Base-by-base conservation (phyloP, 2,113 vertebrate species). In the Chaetops frenatus region DNA sequence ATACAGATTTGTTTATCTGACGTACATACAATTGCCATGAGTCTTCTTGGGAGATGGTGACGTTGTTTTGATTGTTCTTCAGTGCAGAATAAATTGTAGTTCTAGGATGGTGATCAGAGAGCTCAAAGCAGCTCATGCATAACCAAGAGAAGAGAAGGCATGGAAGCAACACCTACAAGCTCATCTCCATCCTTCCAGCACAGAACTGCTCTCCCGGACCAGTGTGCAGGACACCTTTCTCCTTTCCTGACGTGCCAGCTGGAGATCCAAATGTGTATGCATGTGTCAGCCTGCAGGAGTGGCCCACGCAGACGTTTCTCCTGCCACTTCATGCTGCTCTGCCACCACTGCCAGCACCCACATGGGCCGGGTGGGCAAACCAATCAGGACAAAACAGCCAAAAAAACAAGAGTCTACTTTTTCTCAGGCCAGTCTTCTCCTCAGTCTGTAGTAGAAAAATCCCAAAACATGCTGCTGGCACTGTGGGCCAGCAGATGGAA, bases 401-500 rank as follows among this genome's bases (percentile, higher is more conserved):
- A 57, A 61, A 65, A 57, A 40, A 57, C 57, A 65, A 29, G 19
- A 61, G 3, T 3, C 0, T 17, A 2, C 6, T 18, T 50, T 61
- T 85, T 20, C 20, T 74, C 19, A 53, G 48, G 44, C 24, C 12
- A 7, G 31, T 45, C 15, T 62, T 10, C 29, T 88, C 48, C 35
- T 66, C 44, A 72, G 23, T 17, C 42, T 17, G 22, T n/a, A 85
- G 31, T 0, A 23, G 12, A 70, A 35, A 81, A 78, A 38, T 57
- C 31, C 5, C 6, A 69, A 66, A 60, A 38, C 5, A 47, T 8
- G 11, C 19, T 54, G 50, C 35, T 50, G 38, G 17, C 19, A 21
- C 6, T 33, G 10, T 5, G 2, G 13, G 22, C 15, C 0, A 38
- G 38, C 38, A 38, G 1, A 15, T 12, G 58, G 40, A 64, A 19